Conservation (phyloP, 2,113 vertebrate species). For the Callopanchax toddi region DNA sequence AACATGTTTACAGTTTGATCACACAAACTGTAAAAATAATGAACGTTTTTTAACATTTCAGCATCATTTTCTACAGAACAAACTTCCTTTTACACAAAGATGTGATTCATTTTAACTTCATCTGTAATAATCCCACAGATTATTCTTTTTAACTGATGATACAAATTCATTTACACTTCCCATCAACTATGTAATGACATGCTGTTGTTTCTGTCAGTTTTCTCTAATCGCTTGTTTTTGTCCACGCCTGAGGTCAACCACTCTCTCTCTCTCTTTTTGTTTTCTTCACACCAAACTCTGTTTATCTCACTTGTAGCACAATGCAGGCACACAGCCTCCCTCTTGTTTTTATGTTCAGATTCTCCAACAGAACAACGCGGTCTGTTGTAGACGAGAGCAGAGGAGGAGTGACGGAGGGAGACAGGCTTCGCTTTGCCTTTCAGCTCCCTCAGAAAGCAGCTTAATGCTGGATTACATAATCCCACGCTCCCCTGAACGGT, state of each 20-base stretch:
- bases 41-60: background rate
- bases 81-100: too few species aligned
- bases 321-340: constrained; percentile 1
- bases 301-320: constrained; percentile 10
- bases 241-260: background rate
- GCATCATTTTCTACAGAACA: too few species aligned
- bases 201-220: too few species aligned
- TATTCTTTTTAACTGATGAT: background rate
- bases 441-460: constrained; percentile 63
- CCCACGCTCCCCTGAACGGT: constrained; percentile 39
- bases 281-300: background rate
- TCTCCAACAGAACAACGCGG: constrained; percentile 13
- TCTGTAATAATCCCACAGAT: too few species aligned
- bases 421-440: constrained; percentile 36
- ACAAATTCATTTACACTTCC: background rate
- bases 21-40: too few species aligned
- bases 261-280: too few species aligned
- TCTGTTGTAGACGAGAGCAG: constrained; percentile 9
- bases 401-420: constrained; percentile 24
- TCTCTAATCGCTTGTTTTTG: too few species aligned
- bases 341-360: background rate
- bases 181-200: too few species aligned
- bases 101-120: too few species aligned
- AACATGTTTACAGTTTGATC: too few species aligned
- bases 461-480: constrained; percentile 70